phyloP scores from a whole-genome alignment of 2,888 invertebrate species.

The Phyllotreta striolata region DNA sequence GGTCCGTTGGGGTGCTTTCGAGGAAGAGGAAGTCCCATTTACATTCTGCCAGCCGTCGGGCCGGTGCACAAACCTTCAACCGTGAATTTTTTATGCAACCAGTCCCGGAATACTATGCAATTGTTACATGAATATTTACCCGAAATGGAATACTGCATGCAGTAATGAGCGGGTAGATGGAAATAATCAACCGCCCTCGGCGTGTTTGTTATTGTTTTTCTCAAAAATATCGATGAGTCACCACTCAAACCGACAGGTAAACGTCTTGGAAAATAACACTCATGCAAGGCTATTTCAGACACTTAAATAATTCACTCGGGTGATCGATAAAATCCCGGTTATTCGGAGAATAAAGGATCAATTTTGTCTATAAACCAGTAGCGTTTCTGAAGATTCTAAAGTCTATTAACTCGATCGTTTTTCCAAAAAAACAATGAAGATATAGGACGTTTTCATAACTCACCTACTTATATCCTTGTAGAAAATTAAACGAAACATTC shows the following conservation, averaged over 20 bases:
- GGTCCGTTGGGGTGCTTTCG: constrained; percentile 16
- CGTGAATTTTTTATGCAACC: constrained; percentile 8
- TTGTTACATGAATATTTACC: not conserved
- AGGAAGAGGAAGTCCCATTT: constrained; percentile 15
- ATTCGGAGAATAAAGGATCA: constrained; percentile 22
- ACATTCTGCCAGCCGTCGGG: constrained; percentile 1
- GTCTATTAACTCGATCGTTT: not conserved
- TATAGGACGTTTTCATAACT: too few relatives aligned
- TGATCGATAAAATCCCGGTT: constrained; percentile 31
- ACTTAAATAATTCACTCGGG: constrained; percentile 25
- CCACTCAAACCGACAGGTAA: constrained; percentile 5
- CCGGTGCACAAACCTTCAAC: not conserved
- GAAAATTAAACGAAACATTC: not conserved
- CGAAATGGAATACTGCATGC: not conserved
- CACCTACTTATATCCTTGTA: too few relatives aligned
- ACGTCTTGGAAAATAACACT: constrained; percentile 21
- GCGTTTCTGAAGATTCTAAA: too few relatives aligned
- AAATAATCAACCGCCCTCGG: constrained; percentile 2
- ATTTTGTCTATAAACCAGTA: constrained; percentile 8
- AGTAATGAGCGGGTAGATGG: not conserved
- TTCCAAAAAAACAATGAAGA: not conserved
- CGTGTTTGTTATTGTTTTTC: constrained; percentile 11
- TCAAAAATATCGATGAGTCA: constrained; percentile 21
- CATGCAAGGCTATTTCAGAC: constrained; percentile 33
- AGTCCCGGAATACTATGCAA: constrained; percentile 4